Evolutionary conservation across 1,140 invertebrate species (phyloP).

Genomic region (Anthonomus grandis): DNA sequence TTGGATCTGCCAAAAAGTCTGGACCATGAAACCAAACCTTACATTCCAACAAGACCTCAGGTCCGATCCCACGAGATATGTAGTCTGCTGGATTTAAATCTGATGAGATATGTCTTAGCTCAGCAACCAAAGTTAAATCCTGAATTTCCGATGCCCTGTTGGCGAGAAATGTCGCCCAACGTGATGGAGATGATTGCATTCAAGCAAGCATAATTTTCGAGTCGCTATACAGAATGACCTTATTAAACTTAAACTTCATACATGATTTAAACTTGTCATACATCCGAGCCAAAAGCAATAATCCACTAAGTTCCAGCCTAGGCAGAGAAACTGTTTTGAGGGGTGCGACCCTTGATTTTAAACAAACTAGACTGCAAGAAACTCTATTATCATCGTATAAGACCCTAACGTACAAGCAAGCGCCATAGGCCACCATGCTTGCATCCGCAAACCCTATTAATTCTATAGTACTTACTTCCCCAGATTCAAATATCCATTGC

Average conservation of each 20-base stretch:
- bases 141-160: constrained; percentile 18
- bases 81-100: constrained; percentile 39
- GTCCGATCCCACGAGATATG: constrained; percentile 31
- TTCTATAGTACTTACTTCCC: neutral
- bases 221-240: constrained; percentile 7
- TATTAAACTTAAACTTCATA: neutral
- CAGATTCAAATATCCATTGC: neutral
- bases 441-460: constrained; percentile 43
- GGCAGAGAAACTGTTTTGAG: constrained; percentile 26
- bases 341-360: constrained; percentile 28
- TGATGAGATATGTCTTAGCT: constrained; percentile 31
- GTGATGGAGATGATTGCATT: neutral
- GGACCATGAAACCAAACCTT: constrained; percentile 38
- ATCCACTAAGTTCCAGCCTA: constrained; percentile 29
- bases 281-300: constrained; percentile 21
- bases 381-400: constrained; percentile 6
- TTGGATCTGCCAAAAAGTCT: constrained; percentile 12
- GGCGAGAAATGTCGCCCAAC: constrained; percentile 11
- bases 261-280: neutral
- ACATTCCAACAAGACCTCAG: constrained; percentile 24
- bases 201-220: constrained; percentile 9
- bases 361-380: neutral
- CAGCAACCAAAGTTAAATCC: neutral
- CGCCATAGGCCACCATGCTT: constrained; percentile 38
- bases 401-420: constrained; percentile 38